Conservation (phyloP, 2,888 invertebrate genomes). For the Vesta saturnalis region DNA sequence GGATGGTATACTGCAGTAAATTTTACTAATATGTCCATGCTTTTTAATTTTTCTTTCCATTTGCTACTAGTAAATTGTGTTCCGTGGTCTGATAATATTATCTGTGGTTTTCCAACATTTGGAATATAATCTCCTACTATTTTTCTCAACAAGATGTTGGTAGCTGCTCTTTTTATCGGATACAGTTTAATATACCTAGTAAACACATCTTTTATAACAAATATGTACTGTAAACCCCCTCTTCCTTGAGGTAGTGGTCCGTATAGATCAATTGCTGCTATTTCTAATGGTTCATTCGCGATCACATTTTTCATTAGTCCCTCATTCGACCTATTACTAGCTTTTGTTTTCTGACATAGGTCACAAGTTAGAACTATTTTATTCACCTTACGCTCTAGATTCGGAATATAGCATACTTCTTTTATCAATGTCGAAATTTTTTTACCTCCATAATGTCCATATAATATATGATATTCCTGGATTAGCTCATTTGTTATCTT, state of each 20-base stretch:
- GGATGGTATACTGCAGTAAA: not conserved
- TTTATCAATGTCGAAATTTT: not conserved
- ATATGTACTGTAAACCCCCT: not conserved
- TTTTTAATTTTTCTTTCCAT: not conserved
- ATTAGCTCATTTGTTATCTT: not conserved
- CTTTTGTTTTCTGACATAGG: not conserved
- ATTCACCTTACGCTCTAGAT: not conserved
- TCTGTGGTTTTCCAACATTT: not conserved
- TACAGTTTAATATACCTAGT: too few species aligned
- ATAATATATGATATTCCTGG: not conserved
- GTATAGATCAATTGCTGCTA: not conserved
- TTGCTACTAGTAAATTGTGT: not conserved
- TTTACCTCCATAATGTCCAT: not conserved
- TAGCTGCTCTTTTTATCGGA: not conserved
- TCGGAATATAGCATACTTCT: too few species aligned
- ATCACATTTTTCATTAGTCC: not conserved
- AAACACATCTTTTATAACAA: slow-evolving; percentile 1
- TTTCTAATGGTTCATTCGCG: not conserved
- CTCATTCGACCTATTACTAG: not conserved
- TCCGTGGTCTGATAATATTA: slow-evolving; percentile 13
- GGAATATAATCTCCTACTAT: not conserved
- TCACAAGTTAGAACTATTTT: not conserved
- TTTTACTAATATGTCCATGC: not conserved
- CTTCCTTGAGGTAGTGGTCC: not conserved
- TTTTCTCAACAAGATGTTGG: not conserved